Conservation (phyloP, 2,797 vertebrate genomes). For the Protosalanx chinensis region DNA sequence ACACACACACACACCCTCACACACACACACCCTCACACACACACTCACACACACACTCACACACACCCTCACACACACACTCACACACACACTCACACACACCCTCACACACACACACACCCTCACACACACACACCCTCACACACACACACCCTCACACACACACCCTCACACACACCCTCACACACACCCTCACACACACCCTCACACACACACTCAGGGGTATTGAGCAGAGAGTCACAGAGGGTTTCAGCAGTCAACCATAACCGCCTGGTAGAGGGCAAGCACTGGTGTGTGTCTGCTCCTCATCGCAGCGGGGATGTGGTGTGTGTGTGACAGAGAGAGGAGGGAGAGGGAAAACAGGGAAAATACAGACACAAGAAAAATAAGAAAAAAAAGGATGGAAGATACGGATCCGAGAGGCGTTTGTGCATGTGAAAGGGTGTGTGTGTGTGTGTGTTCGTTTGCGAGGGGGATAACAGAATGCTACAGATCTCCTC, state of each 20-base stretch:
- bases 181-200: not conserved
- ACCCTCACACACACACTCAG: not conserved
- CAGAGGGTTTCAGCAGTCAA: not conserved
- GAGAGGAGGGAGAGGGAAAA: not conserved
- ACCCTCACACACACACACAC: slow-evolving; percentile 8
- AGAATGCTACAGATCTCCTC: not conserved
- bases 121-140: not conserved
- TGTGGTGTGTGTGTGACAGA: not conserved
- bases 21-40: not conserved
- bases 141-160: not conserved
- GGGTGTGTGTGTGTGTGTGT: slow-evolving; percentile 6
- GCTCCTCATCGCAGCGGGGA: slow-evolving; percentile 38
- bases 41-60: slow-evolving; percentile 6
- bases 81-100: slow-evolving; percentile 8
- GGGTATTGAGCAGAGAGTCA: not conserved
- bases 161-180: not conserved
- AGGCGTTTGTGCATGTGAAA: too few relatives aligned
- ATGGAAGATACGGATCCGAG: too few relatives aligned
- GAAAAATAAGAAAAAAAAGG: too few relatives aligned
- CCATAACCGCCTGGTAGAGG: slow-evolving; percentile 1
- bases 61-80: not conserved
- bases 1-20: not conserved
- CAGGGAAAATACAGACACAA: not conserved
- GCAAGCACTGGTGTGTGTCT: slow-evolving; percentile 40
- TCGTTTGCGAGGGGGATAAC: not conserved